Base-by-base conservation (phyloP, 2,888 invertebrate species). In the Notodonta dromedarius region DNA sequence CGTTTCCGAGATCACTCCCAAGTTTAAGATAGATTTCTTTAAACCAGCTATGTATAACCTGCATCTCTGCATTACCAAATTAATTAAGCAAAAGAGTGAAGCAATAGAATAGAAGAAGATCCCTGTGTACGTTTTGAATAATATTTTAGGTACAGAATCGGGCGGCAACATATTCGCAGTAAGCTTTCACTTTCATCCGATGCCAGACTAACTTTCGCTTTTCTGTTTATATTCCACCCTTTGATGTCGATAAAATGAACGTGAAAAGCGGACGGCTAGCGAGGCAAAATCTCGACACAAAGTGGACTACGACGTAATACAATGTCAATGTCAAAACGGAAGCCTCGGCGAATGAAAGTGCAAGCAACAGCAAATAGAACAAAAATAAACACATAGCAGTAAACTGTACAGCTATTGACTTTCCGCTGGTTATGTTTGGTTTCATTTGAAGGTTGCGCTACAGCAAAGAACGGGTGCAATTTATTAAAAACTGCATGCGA, bases 201-300 rank as follows among this genome's bases (percentile, higher is more conserved):
- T 50, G 16, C 48, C 48, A 14, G 48, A n/a, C 48, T 48, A 14
- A n/a, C 42, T 48, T 48, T 48, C 48, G n/a, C 48, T 48, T 48
- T 48, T n/a, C 48, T 48, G 48, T 48, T n/a, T 48, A 14, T 4
- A 42, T 42, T 42, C 42, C 12, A n/a, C 16, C 50, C 50, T 50
- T 50, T 50, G 50, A 50, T 16, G 16, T 16, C 16, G 50, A 50
- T 50, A 50, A 50, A 50, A 50, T 16, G 16, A 50, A 16, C 8
- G 16, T 16, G 16, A 8, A 50, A 50, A 50, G 50, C 16, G 50
- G 4, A 16, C n/a, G 50, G 16, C 7, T 6, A 14, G n/a, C 50
- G 14, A 16, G 50, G 50, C 13, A 9, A 16, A 39, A 39, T n/a
- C 9, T 13, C 9, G 8, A 39, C n/a, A 40, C 5, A 8, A n/a